Evolutionary conservation across 2,888 invertebrate species (phyloP), one percentile per base, ranked within the genome.

Genomic region (Hirtodrosophila cameraria): DNA sequence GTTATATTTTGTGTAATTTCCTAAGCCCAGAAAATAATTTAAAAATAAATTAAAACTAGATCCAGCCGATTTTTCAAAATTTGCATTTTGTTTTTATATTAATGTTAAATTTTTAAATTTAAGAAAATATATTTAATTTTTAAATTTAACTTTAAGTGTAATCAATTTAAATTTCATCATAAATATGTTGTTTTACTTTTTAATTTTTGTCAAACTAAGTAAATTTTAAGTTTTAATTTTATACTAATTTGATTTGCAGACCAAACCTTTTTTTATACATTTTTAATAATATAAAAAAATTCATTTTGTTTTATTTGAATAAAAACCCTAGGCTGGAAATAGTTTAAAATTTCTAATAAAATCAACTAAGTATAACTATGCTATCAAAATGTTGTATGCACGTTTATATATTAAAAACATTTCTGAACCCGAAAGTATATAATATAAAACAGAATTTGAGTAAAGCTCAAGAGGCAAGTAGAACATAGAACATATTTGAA

Each of bases 391-490:
- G 16, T 57, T 16, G 1, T 33, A 23, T 27, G 12, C 31, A 12
- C 2, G 18, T 53, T 18, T 27, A 35, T 23, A 16, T 28, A 28
- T 9, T n/a, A n/a, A 31, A 16, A 18, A 18, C 23, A 23, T 16
- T 50, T 18, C 13, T 9, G 7, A 35, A 25, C 16, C 35, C 38
- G 23, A 28, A 35, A 48, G 8, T 23, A 46, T 15, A 50, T 23
- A 39, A 48, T 39, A 12, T 16, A 8, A 18, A 46, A 48, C 8
- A 30, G 42, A 42, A 13, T 28, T 50, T 25, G 20, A 50, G 28
- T n/a, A 27, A 8, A 52, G 50, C 42, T 49, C 42, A 50, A 48
- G 27, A 63, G 45, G 39, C 45, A 67, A 50, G 36, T 63, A 16
- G n/a, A n/a, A 12, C 36, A 30, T 45, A 41, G 27, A 49, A 41